Evolutionary conservation across 2,113 vertebrate species (phyloP), one percentile per base, ranked within the genome.

Genomic region (Oryzias melastigma): DNA sequence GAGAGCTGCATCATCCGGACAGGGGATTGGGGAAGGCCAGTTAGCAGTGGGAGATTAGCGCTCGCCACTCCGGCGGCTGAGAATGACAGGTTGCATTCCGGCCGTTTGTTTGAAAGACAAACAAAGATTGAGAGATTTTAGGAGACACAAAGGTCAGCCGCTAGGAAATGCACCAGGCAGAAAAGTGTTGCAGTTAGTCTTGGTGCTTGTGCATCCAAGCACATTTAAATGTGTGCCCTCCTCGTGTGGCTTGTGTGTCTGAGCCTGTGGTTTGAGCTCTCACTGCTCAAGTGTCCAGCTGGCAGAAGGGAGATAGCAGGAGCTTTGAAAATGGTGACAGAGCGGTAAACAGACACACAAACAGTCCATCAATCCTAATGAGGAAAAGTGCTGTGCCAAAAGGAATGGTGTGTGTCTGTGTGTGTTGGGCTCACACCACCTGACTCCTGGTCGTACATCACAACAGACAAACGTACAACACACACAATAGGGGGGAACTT

Each of bases 271-370:
- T 67, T 61, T 77, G 67, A 40, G 35, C 74, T 61, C 46, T 65
- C 14, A 22, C 77, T 71, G 58, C 73, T 84, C 77, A 75, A 83
- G 84, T 85, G 88, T 87, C 83, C 83, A 88, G 84, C 88, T 89
- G 88, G 81, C 77, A 72, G 74, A 68, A 58, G 56, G 65, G 61
- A 87, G 88, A 88, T 88, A 88, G 77, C 80, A 66, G 63, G 80
- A 81, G 74, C 81, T 76, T 80, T 81, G 78, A 83, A 85, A 87
- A 78, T 74, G 73, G 81, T 75, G 76, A 83, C 69, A 3, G 73
- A 67, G 75, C 64, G 44, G 76, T 75, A 78, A 82, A 83, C 78
- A 71, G 77, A 48, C 81, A 78, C 75, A 84, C 77, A 83, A 74
- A 77, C 78, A 63, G 71, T 65, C 82, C 56, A 82, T 79, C 74